These are phyloP conservation scores for Halesus radiatus DNA, from an alignment of 1,140 invertebrate species.

Conservation along the genomic window DNA sequence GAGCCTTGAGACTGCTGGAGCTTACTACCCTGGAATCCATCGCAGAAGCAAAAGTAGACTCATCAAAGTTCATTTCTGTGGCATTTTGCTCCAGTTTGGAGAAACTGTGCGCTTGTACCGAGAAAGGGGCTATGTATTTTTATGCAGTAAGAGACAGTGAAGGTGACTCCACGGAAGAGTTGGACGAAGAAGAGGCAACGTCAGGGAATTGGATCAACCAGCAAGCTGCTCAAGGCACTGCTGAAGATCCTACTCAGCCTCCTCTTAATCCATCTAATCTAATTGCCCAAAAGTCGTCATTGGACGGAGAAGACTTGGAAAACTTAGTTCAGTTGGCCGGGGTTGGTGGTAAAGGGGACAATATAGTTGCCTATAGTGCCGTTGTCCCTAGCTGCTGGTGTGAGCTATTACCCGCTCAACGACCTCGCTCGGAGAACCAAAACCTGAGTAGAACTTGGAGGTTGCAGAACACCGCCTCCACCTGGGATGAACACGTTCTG, in stretches of 20 bases:
- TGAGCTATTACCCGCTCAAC: slow-evolving; percentile 90
- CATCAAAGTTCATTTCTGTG: slow-evolving; percentile 80
- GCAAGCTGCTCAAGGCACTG: slow-evolving; percentile 59
- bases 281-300: slow-evolving; percentile 65
- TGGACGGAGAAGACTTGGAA: slow-evolving; percentile 63
- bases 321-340: slow-evolving; percentile 64
- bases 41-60: slow-evolving; percentile 75
- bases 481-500: slow-evolving; percentile 93
- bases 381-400: slow-evolving; percentile 94
- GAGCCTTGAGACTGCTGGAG: slow-evolving; percentile 77
- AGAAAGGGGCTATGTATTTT: slow-evolving; percentile 84
- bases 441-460: slow-evolving; percentile 88
- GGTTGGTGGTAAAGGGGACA: slow-evolving; percentile 68
- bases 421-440: slow-evolving; percentile 85
- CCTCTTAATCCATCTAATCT: slow-evolving; percentile 59
- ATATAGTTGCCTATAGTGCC: slow-evolving; percentile 80
- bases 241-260: slow-evolving; percentile 69
- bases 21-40: slow-evolving; percentile 75
- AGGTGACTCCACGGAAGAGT: slow-evolving; percentile 77
- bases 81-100: slow-evolving; percentile 87
- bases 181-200: slow-evolving; percentile 75
- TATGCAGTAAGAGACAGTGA: slow-evolving; percentile 82
- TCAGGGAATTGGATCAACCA: slow-evolving; percentile 51
- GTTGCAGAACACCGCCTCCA: slow-evolving; percentile 86
- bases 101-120: slow-evolving; percentile 85